Evolutionary conservation across 1,140 invertebrate species (phyloP).

Genomic region (Propsilocerus akamusi): DNA sequence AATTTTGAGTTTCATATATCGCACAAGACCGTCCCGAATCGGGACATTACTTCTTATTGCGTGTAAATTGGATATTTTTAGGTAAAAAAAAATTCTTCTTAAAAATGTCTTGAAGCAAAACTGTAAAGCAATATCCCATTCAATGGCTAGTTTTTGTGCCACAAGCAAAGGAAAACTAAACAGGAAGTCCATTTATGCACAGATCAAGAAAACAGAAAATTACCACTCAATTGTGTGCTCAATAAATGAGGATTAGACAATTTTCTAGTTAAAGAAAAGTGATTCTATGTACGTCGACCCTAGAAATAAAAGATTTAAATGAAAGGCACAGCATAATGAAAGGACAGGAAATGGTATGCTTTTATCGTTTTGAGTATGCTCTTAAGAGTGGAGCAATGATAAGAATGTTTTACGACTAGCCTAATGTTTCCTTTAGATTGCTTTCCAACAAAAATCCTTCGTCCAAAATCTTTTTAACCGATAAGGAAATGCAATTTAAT

Average conservation of each 20-base stretch:
- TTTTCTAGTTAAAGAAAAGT: neutral
- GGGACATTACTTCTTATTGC: no score
- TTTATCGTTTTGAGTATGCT: no score
- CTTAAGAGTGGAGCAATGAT: no score
- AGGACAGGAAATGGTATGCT: slow-evolving; percentile 1
- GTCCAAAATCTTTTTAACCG: no score
- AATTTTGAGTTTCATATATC: no score
- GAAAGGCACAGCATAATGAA: no score
- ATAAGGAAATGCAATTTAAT: no score
- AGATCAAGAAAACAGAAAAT: neutral
- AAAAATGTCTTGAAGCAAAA: neutral
- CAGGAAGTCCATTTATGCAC: neutral
- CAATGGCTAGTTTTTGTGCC: neutral
- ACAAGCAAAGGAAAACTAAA: neutral
- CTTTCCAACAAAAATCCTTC: no score
- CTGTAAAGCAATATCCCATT: neutral
- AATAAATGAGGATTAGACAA: neutral
- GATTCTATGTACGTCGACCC: neutral
- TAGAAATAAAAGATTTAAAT: neutral
- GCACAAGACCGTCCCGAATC: no score
- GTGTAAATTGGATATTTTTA: neutral
- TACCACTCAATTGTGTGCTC: neutral
- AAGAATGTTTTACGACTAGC: no score
- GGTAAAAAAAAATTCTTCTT: neutral
- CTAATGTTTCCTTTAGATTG: no score